A percentile compares a stretch with the other conserved stretches of the same genome.
Conservation (phyloP, 1,140 invertebrate species). For the Trissolcus basalis region DNA sequence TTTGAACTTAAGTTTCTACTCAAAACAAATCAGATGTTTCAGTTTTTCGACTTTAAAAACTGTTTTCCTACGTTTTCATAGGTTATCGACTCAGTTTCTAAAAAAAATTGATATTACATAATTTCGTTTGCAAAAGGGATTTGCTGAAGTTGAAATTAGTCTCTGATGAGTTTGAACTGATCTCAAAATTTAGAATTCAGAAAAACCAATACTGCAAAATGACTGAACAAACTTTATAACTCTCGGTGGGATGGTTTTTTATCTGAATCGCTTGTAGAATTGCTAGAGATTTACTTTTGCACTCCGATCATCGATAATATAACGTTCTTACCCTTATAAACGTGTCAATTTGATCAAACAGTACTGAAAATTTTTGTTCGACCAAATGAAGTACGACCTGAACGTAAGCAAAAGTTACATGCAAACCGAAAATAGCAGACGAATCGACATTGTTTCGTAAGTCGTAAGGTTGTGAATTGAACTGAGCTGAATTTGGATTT, state of each 20-base stretch:
- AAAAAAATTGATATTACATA: not conserved
- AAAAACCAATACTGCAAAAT: no score
- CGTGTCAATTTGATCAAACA: not conserved
- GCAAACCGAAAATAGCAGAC: slow-evolving; percentile 4
- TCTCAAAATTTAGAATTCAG: no score
- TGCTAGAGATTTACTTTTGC: no score
- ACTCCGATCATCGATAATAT: no score
- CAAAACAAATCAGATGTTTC: not conserved
- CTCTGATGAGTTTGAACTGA: not conserved
- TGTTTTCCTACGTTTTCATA: not conserved
- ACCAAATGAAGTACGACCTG: slow-evolving; percentile 7
- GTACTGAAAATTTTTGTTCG: not conserved
- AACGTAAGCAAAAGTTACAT: not conserved
- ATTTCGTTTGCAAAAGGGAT: no score
- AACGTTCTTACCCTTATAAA: not conserved
- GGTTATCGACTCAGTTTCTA: not conserved
- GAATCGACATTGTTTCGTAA: not conserved
- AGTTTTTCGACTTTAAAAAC: not conserved
- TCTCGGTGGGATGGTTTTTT: no score
- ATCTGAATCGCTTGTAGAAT: no score
- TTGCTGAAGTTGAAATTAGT: not conserved
- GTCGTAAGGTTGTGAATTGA: not conserved
- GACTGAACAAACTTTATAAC: no score
- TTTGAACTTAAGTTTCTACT: no score
- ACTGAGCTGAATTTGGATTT: not conserved